Conservation (phyloP, 2,888 invertebrate genomes). For the Euspilapteryx auroguttella region DNA sequence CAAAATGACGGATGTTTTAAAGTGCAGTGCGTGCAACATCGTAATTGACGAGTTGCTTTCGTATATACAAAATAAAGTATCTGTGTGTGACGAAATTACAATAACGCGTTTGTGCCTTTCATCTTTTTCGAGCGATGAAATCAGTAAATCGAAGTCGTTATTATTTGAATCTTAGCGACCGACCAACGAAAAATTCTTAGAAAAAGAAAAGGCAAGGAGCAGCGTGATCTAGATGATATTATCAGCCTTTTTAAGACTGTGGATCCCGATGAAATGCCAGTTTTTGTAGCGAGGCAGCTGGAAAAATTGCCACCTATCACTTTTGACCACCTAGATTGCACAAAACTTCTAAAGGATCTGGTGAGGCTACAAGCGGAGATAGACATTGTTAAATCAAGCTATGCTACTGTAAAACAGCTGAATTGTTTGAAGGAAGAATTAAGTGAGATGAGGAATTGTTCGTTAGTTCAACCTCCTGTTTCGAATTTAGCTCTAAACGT, state of each 20-base stretch:
- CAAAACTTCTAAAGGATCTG: not conserved
- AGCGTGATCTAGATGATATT: not conserved
- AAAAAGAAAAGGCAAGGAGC: conserved; percentile 3
- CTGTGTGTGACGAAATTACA: conserved; percentile 1
- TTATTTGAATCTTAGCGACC: conserved; percentile 1
- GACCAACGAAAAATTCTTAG: not conserved
- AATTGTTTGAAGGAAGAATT: not conserved
- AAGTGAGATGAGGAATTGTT: not conserved
- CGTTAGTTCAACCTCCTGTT: not conserved
- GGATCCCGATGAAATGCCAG: not conserved
- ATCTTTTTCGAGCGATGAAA: conserved; percentile 1
- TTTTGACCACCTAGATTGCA: not conserved
- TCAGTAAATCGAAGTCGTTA: conserved; percentile 1
- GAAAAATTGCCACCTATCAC: not conserved
- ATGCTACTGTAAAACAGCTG: not conserved
- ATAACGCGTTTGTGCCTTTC: conserved; percentile 1
- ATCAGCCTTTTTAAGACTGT: not conserved
- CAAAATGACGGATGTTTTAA: not conserved
- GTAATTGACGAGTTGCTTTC: conserved; percentile 4
- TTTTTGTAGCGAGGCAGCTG: not conserved
- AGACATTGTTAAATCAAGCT: not conserved
- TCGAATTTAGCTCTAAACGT: not conserved
- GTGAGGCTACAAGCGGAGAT: not conserved
- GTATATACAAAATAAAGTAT: conserved; percentile 3
- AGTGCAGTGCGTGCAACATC: not conserved